Conservation (phyloP, 2,113 vertebrate genomes). For the Campylorhamphus procurvoides region DNA sequence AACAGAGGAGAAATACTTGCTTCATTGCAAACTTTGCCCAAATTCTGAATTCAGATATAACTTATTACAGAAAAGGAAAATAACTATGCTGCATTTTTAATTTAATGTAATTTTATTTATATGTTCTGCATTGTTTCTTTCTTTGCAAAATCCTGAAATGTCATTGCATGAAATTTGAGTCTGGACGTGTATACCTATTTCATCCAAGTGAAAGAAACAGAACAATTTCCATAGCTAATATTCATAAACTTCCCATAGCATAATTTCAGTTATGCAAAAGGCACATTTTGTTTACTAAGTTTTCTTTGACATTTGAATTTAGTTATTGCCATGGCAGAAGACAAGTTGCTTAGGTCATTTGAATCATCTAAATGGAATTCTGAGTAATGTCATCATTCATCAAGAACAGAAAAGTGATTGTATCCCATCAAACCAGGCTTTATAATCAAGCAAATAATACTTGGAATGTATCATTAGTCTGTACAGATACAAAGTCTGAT, state of each 20-base stretch:
- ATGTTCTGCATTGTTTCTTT: background rate
- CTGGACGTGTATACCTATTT: background rate
- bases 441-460: conserved; percentile 63
- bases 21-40: background rate
- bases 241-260: background rate
- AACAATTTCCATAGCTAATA: background rate
- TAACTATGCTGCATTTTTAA: background rate
- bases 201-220: background rate
- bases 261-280: background rate
- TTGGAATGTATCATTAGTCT: conserved; percentile 26
- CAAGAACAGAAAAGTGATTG: conserved; percentile 65
- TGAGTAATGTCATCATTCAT: conserved; percentile 42
- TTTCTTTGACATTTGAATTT: conserved; percentile 61
- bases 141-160: background rate
- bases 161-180: background rate
- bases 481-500: background rate
- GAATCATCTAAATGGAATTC: conserved; percentile 60
- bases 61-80: background rate
- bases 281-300: conserved; percentile 20
- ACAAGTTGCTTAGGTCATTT: conserved; percentile 51
- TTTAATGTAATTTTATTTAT: background rate
- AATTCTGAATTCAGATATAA: background rate
- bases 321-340: conserved; percentile 24
- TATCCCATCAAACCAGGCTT: conserved; percentile 60
- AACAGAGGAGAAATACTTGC: background rate